Conservation (phyloP, 2,797 vertebrate genomes). For the Stomatorhinus walkeri region DNA sequence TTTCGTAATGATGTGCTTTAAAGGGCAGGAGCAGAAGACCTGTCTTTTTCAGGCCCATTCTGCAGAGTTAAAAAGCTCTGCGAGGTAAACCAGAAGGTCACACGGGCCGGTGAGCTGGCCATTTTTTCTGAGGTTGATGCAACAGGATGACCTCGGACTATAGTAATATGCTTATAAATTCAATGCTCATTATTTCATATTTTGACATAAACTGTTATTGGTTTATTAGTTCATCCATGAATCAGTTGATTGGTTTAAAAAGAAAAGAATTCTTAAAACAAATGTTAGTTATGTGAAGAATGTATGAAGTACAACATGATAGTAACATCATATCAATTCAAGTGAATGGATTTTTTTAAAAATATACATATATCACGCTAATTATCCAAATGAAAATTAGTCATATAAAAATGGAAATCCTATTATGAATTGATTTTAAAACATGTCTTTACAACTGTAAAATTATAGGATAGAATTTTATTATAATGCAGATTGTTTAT, state of each 20-base stretch:
- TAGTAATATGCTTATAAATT: not conserved
- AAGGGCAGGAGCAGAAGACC: not conserved
- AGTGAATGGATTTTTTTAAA: not conserved
- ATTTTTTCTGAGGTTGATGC: not conserved
- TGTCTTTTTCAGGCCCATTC: not conserved
- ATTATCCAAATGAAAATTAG: not conserved
- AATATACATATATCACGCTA: not conserved
- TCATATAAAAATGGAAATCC: not conserved
- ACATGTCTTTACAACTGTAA: not conserved
- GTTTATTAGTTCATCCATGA: not conserved
- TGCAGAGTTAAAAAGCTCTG: not conserved
- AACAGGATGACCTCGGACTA: not conserved
- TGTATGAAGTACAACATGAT: not conserved
- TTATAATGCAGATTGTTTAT: not conserved
- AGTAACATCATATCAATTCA: not conserved
- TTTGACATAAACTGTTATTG: not conserved
- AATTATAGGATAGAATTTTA: not conserved
- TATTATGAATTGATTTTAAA: not conserved
- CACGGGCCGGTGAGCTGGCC: not conserved
- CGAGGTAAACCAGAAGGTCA: not conserved
- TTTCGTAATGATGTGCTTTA: not conserved
- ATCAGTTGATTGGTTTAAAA: not conserved
- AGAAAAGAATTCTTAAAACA: not conserved
- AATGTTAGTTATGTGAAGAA: not conserved
- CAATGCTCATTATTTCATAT: not conserved